Percentiles rank a stretch among this genome's conserved stretches.
These are phyloP conservation scores for Columba janthina DNA, from an alignment of 2,113 vertebrate genomes.

Conservation along the genomic window DNA sequence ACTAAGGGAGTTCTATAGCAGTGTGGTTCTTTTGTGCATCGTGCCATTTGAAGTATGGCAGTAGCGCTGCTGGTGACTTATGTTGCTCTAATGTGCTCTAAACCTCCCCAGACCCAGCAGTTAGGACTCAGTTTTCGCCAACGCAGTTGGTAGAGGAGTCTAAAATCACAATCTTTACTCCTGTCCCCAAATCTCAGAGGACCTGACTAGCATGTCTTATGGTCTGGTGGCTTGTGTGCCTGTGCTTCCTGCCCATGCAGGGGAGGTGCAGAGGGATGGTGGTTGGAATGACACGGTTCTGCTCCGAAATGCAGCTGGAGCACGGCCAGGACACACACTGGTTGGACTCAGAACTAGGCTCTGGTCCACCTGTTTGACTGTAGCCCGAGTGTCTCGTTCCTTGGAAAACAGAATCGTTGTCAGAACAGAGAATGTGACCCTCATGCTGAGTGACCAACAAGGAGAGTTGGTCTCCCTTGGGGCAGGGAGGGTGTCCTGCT, in stretches of 20 bases:
- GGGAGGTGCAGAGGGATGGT: neutral
- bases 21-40: neutral
- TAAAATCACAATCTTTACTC: neutral
- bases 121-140: neutral
- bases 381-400: rapidly evolving
- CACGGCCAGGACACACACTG: neutral
- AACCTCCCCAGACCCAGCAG: neutral
- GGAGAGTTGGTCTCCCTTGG: neutral
- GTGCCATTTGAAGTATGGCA: neutral
- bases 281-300: neutral
- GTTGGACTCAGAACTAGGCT: neutral
- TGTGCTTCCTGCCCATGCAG: rapidly evolving
- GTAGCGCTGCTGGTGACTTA: neutral
- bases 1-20: neutral
- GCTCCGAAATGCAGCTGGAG: neutral
- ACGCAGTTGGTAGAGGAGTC: neutral
- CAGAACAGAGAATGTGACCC: neutral
- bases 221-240: neutral
- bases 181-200: neutral
- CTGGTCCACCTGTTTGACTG: neutral
- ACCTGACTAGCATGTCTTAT: neutral
- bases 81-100: neutral
- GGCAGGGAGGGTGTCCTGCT: neutral
- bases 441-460: neutral
- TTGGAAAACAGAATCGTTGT: neutral